Conservation (phyloP, 2,797 vertebrate species). For the Ispidina lecontei region DNA sequence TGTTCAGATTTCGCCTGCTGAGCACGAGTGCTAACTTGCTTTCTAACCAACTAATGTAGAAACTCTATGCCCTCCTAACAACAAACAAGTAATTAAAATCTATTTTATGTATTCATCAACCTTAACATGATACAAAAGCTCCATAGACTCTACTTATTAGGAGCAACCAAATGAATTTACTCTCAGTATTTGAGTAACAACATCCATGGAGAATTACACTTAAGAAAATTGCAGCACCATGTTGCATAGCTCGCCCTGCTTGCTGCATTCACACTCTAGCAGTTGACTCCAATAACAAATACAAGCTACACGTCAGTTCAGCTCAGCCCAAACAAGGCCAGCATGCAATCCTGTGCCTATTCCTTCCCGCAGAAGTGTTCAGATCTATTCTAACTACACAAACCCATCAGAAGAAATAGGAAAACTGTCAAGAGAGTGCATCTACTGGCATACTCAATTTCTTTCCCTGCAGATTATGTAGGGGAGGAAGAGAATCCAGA, state of each 20-base stretch:
- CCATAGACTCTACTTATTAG: background rate
- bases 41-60: background rate
- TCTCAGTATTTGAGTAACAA: background rate
- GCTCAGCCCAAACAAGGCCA: background rate
- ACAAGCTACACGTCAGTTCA: background rate
- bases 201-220: background rate
- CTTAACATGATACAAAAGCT: background rate
- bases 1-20: background rate
- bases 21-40: background rate
- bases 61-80: background rate
- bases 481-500: background rate
- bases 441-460: background rate
- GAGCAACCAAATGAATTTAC: background rate
- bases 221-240: background rate
- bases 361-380: background rate
- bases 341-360: background rate
- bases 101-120: background rate
- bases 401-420: background rate
- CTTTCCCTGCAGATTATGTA: background rate
- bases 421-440: background rate
- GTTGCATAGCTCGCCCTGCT: background rate
- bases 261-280: background rate
- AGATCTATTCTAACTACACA: background rate
- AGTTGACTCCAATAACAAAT: background rate
- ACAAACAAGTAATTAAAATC: background rate